These are phyloP conservation scores for Drosophila antonietae DNA, from an alignment of 2,888 invertebrate species.

Conservation along the genomic window DNA sequence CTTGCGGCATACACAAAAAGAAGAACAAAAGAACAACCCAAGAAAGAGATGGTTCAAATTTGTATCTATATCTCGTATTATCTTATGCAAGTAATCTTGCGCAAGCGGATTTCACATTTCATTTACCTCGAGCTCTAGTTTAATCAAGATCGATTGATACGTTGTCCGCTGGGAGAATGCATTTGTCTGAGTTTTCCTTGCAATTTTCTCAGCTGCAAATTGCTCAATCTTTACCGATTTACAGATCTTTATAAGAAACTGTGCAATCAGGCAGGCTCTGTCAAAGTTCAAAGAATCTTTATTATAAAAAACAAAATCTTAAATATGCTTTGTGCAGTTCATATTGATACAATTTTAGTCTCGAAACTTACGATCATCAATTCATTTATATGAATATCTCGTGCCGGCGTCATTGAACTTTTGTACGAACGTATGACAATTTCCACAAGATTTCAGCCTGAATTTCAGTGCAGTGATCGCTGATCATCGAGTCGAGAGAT, in stretches of 20 bases:
- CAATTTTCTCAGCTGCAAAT: conserved; percentile 41
- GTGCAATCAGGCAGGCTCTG: conserved; percentile 8
- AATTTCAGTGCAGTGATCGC: conserved; percentile 7
- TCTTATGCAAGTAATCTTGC: conserved; percentile 33
- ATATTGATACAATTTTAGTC: background rate
- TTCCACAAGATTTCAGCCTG: conserved; percentile 15
- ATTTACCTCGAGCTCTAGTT: conserved; percentile 48
- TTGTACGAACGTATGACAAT: conserved; percentile 13
- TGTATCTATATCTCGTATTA: conserved; percentile 19
- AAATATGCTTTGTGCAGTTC: background rate
- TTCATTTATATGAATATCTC: conserved; percentile 29
- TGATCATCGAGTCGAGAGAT: conserved; percentile 36
- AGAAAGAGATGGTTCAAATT: conserved; percentile 23
- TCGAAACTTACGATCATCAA: conserved; percentile 6
- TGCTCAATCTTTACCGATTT: conserved; percentile 34
- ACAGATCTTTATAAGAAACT: conserved; percentile 14
- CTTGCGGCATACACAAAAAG: conserved; percentile 59
- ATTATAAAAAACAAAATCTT: background rate
- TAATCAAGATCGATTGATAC: conserved; percentile 49
- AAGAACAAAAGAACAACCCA: conserved; percentile 4
- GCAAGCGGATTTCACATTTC: conserved; percentile 61
- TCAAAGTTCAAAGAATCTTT: background rate
- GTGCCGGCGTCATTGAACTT: conserved; percentile 64
- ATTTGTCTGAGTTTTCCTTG: conserved; percentile 34
- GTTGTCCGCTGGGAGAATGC: conserved; percentile 29